These are phyloP conservation scores for Calameuta idolon DNA, from an alignment of 2,888 invertebrate genomes.

Conservation along the genomic window DNA sequence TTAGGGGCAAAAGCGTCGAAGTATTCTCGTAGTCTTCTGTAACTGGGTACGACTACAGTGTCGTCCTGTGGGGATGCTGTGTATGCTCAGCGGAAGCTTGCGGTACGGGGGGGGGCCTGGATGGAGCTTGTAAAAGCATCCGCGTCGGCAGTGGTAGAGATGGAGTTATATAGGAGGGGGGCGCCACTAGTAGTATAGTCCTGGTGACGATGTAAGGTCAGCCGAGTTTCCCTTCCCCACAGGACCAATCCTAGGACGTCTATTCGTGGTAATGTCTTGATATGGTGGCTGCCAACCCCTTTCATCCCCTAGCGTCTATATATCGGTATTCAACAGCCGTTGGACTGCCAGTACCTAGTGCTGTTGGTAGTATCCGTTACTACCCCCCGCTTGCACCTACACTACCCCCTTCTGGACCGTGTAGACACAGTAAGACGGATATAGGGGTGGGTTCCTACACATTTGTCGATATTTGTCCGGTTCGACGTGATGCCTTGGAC, in stretches of 20 bases:
- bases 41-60: background rate
- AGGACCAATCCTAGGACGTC: constrained; percentile 10
- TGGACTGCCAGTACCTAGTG: background rate
- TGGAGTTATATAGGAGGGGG: background rate
- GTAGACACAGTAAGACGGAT: background rate
- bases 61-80: background rate
- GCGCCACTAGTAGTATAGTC: background rate
- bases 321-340: background rate
- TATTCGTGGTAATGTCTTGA: constrained; percentile 3
- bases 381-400: background rate
- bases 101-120: background rate
- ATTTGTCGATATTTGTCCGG: constrained; percentile 9
- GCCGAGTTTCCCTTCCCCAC: background rate
- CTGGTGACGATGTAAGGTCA: background rate
- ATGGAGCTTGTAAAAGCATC: background rate
- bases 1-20: background rate
- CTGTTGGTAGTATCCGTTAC: background rate
- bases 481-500: background rate
- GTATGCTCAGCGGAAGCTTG: background rate
- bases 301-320: background rate
- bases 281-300: background rate
- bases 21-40: background rate
- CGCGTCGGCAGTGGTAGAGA: background rate
- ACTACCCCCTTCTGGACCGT: background rate
- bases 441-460: background rate